A percentile compares a stretch with the other conserved stretches of the same genome.
These are phyloP conservation scores for Drosophila quinaria DNA, from an alignment of 2,888 invertebrate species.

Conservation along the genomic window DNA sequence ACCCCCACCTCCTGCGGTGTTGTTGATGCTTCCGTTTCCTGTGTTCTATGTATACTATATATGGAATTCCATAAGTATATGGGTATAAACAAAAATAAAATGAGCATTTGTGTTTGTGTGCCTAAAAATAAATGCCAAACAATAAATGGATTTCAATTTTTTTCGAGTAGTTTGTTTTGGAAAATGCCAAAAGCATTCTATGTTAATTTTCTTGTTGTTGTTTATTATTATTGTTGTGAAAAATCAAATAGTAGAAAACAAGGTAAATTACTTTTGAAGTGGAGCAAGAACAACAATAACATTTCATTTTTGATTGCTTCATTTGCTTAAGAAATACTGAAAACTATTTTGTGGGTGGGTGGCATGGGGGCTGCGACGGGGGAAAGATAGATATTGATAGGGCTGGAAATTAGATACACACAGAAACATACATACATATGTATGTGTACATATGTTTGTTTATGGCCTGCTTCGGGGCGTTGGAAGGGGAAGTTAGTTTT, in stretches of 20 bases:
- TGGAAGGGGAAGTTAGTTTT: constrained; percentile 12
- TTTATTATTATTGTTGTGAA: constrained; percentile 19
- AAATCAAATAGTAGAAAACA: constrained; percentile 53
- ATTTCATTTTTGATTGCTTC: constrained; percentile 58
- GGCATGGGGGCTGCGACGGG: neutral
- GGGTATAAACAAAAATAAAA: constrained; percentile 54
- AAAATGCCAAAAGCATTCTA: constrained; percentile 36
- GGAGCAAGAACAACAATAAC: constrained; percentile 46
- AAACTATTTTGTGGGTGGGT: constrained; percentile 17
- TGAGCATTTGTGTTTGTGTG: constrained; percentile 13
- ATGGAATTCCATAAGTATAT: constrained; percentile 9
- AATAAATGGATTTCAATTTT: constrained; percentile 42
- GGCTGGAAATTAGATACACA: constrained; percentile 7
- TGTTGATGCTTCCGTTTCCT: constrained; percentile 57
- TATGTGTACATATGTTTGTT: neutral
- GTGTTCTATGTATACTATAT: constrained; percentile 35
- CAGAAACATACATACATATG: neutral
- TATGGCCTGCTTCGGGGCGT: neutral
- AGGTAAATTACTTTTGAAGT: constrained; percentile 76
- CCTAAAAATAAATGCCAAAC: constrained; percentile 60
- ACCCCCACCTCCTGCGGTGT: constrained; percentile 1
- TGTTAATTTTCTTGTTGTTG: constrained; percentile 5
- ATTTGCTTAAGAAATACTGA: constrained; percentile 39
- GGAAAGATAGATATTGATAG: constrained; percentile 1
- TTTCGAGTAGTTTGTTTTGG: constrained; percentile 39